These are phyloP conservation scores for Acyrthosiphon pisum DNA, from an alignment of 1,140 invertebrate species.

Conservation along the genomic window DNA sequence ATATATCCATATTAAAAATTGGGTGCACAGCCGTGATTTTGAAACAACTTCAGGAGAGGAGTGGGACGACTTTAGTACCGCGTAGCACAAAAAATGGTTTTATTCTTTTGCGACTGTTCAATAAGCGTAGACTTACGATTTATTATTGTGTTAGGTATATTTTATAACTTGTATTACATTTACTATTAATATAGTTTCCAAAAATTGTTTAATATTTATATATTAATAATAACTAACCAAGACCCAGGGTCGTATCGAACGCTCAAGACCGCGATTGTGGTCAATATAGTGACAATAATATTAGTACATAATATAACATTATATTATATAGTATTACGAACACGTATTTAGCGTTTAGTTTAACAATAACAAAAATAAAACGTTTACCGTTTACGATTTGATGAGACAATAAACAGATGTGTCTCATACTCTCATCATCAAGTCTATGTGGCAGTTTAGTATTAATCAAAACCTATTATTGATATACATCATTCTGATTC, in stretches of 20 bases:
- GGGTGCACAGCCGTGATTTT: not conserved
- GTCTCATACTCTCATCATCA: not conserved
- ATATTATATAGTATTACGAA: too few species aligned
- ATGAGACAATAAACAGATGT: not conserved
- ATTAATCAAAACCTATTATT: not conserved
- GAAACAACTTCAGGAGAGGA: not conserved
- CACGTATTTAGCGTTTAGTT: not conserved
- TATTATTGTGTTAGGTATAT: not conserved
- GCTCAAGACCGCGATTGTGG: not conserved
- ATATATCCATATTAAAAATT: not conserved
- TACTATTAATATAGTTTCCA: not conserved
- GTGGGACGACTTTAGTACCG: not conserved
- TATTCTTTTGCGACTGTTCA: not conserved
- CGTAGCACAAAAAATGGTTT: not conserved
- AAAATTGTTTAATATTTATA: not conserved
- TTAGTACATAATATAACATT: too few species aligned
- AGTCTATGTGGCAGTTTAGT: not conserved
- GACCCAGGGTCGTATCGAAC: too few species aligned
- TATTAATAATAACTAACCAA: not conserved
- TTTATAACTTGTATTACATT: not conserved
- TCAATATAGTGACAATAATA: not conserved
- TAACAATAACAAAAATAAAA: not conserved
- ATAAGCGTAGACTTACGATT: not conserved
- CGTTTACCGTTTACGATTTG: not conserved
- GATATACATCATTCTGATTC: not conserved